Evolutionary conservation across 1,140 invertebrate genomes (phyloP).

Genomic region (Drosophila prosaltans): DNA sequence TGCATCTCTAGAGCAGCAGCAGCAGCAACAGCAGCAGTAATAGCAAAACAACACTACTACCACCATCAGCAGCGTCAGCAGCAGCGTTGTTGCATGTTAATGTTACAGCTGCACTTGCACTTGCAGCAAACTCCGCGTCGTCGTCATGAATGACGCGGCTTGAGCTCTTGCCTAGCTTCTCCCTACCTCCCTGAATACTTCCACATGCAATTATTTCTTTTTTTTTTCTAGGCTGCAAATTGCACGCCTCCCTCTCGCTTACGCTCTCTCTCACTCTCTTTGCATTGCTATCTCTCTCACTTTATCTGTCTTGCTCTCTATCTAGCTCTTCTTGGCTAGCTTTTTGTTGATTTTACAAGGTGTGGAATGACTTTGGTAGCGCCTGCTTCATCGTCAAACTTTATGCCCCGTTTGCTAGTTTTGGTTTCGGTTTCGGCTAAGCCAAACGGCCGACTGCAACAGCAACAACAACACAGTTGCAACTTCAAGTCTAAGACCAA

Average conservation of each 20-base stretch:
- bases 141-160: conserved; percentile 75
- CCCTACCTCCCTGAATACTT: conserved; percentile 28
- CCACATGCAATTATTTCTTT: conserved; percentile 72
- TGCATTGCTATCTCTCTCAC: conserved; percentile 18
- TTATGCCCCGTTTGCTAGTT: conserved; percentile 38
- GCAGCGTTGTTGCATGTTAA: conserved; percentile 73
- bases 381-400: conserved; percentile 69
- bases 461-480: neutral
- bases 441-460: conserved; percentile 21
- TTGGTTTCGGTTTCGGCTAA: conserved; percentile 47
- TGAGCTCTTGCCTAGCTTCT: conserved; percentile 44
- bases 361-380: conserved; percentile 80
- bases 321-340: conserved; percentile 53
- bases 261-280: conserved; percentile 28
- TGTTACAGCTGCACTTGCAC: conserved; percentile 80
- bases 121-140: conserved; percentile 66
- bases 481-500: neutral
- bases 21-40: conserved; percentile 2
- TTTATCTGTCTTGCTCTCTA: conserved; percentile 25
- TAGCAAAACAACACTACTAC: neutral
- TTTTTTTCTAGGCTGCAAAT: conserved; percentile 75
- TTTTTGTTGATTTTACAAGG: conserved; percentile 81
- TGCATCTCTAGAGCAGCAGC: conserved; percentile 63
- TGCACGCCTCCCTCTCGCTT: conserved; percentile 58
- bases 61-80: neutral